Evolutionary conservation across 2,888 invertebrate species (phyloP).

Genomic region (Drosophila atroscutellata): DNA sequence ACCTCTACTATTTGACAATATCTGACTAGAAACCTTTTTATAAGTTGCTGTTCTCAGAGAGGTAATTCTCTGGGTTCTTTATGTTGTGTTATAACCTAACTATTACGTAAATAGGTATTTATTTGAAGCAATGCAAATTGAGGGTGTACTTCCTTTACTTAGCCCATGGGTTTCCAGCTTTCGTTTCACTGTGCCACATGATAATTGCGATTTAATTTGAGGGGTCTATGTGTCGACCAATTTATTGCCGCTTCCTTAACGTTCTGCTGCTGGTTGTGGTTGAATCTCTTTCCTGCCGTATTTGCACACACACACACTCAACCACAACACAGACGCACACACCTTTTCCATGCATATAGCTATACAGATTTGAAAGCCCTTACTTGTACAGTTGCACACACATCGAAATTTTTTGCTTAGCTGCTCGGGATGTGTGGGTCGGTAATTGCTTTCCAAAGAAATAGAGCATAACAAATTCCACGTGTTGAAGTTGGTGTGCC

Average conservation of each 20-base stretch:
- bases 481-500: constrained; percentile 65
- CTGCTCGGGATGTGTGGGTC: constrained; percentile 56
- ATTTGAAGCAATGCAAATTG: background rate
- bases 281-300: constrained; percentile 3
- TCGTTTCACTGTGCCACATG: constrained; percentile 37
- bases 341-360: constrained; percentile 6
- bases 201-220: constrained; percentile 35
- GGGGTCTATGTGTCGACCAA: constrained; percentile 40
- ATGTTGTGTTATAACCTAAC: background rate
- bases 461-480: constrained; percentile 79
- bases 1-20: background rate
- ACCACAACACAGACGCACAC: background rate
- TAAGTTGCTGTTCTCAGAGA: too few relatives aligned
- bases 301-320: constrained; percentile 7
- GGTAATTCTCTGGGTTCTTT: background rate
- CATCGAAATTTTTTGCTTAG: constrained; percentile 18
- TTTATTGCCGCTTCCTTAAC: constrained; percentile 33
- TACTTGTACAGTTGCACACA: background rate
- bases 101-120: background rate
- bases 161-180: background rate
- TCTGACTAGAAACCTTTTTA: background rate
- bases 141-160: background rate
- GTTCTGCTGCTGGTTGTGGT: background rate
- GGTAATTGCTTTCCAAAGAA: constrained; percentile 77
- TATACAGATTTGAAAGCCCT: constrained; percentile 18